These are phyloP conservation scores for Rafetus swinhoei DNA, from an alignment of 2,113 vertebrate genomes.

Conservation along the genomic window DNA sequence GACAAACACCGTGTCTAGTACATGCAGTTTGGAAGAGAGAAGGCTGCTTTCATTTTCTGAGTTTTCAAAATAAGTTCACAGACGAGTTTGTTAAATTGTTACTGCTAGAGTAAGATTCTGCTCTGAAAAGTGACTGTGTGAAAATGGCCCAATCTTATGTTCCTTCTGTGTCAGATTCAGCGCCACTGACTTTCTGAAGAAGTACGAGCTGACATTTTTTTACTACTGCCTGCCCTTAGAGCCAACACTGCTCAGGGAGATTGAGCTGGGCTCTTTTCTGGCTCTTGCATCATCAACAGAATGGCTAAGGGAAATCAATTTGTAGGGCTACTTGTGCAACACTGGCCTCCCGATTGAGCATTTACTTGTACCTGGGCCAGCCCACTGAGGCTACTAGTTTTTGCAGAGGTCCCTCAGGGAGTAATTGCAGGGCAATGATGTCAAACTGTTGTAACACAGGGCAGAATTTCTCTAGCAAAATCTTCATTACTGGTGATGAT, in stretches of 20 bases:
- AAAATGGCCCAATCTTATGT: neutral
- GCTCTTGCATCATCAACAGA: neutral
- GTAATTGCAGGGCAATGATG: neutral
- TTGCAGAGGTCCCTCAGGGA: neutral
- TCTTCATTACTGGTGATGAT: conserved; percentile 16
- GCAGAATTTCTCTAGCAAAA: conserved; percentile 13
- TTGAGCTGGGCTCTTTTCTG: neutral
- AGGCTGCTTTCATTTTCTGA: neutral
- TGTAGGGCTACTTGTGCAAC: neutral
- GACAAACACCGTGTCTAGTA: neutral
- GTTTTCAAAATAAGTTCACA: neutral
- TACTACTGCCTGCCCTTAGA: neutral
- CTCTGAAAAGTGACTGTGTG: neutral
- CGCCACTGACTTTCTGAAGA: neutral
- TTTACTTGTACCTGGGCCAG: neutral
- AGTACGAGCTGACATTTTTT: neutral
- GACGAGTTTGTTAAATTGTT: neutral
- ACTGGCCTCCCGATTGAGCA: conserved; percentile 1
- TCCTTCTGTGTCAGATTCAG: neutral
- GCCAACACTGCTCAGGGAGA: neutral
- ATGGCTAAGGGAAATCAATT: neutral
- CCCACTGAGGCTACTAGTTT: neutral
- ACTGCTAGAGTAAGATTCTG: neutral
- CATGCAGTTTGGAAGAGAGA: rapidly evolving
- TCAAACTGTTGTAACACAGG: neutral